Conservation (phyloP, 1,140 invertebrate species). For the Lepidurus arcticus region DNA sequence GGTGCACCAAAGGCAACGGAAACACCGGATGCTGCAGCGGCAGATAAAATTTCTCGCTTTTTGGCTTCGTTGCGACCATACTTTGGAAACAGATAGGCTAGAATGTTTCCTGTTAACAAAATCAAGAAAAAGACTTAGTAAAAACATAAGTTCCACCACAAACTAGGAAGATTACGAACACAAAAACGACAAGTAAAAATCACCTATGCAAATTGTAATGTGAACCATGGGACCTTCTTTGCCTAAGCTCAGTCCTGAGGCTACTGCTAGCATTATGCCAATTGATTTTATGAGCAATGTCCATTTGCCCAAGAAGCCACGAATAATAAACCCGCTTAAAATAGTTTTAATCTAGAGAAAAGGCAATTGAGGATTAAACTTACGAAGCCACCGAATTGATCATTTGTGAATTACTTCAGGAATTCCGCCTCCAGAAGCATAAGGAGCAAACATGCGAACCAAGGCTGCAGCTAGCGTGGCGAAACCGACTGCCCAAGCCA, state of each 20-base stretch:
- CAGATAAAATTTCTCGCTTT: conserved; percentile 97
- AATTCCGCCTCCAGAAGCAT: conserved; percentile 98
- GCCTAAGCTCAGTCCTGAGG: conserved; percentile 89
- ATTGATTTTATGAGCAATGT: conserved; percentile 96
- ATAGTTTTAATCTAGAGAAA: conserved; percentile 84
- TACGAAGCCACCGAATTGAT: not conserved
- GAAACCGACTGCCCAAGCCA: conserved; percentile 87
- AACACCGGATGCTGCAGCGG: conserved; percentile 97
- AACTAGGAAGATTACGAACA: not conserved
- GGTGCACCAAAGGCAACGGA: conserved; percentile 99
- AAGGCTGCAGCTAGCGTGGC: conserved; percentile 89
- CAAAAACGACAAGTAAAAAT: not conserved
- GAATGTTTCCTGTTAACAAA: conserved; percentile 65
- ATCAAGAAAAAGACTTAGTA: too few relatives aligned
- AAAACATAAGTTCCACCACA: not conserved
- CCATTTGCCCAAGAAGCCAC: conserved; percentile 99
- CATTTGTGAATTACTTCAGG: conserved; percentile 61
- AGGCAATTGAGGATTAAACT: not conserved
- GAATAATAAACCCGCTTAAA: conserved; percentile 96
- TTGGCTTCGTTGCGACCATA: conserved; percentile 99
- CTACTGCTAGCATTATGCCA: conserved; percentile 84
- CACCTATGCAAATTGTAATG: conserved; percentile 65
- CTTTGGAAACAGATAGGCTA: conserved; percentile 98
- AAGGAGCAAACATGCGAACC: conserved; percentile 97
- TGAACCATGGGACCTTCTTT: conserved; percentile 99